Base-by-base conservation (phyloP, 2,888 invertebrate species). In the Erebia palarica region DNA sequence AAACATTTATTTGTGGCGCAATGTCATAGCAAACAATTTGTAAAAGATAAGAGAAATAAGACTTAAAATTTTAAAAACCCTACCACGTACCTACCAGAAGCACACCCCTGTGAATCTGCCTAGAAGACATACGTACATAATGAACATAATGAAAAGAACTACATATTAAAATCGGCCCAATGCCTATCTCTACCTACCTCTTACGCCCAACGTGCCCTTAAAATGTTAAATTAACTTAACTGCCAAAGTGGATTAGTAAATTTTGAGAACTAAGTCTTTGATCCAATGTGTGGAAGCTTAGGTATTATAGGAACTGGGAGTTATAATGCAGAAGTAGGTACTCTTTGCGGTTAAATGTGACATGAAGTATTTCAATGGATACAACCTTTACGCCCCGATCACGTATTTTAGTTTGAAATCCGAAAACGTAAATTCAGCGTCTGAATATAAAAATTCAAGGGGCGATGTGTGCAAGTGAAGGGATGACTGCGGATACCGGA, bases 381-480 rank as follows among this genome's bases (percentile, higher is more conserved):
- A 82, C 83, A 84, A 83, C 79, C 79, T 86, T 84, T 79, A 81
- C 82, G 83, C 80, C 78, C 86, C 73, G 83, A 84, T 86, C 89
- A 90, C 88, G 89, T 88, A 84, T 80, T 79, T 80, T 82, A 85
- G 85, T 88, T 86, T 86, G 82, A 90, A 86, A 87, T 86, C 87
- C 81, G 80, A 88, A 89, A 89, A 88, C 83, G 88, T 85, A 84
- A 88, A 89, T 86, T 89, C 87, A 86, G 86, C 85, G 81, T 85
- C 81, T 84, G 86, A 86, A 87, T 87, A 82, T 84, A 86, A 87
- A 89, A 88, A 86, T 87, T 80, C 81, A 79, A 84, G 82, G 79
- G 81, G 80, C 77, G 82, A 79, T 79, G 80, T 81, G 80, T 80
- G 81, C 78, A 74, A 79, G 77, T 79, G 79, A 78, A 77, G 74